Conservation (phyloP, 1,140 invertebrate species). For the Rhyacophila brunnea region DNA sequence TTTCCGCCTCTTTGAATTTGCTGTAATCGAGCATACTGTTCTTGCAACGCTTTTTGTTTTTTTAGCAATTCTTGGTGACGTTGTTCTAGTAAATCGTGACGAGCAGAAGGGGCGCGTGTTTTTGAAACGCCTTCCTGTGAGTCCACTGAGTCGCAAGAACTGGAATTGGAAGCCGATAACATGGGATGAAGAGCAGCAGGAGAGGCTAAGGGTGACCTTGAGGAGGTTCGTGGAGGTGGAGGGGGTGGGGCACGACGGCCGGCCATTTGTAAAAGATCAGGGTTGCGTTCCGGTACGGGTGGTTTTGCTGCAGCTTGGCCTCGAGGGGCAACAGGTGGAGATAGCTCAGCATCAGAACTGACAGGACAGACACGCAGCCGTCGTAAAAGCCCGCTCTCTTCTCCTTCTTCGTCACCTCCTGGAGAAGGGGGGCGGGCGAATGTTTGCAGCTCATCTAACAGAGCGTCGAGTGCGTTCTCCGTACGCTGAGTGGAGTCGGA, state of each 20-base stretch:
- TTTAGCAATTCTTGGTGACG: conserved; percentile 82
- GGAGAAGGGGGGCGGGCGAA: conserved; percentile 65
- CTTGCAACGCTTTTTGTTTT: conserved; percentile 83
- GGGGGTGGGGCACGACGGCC: conserved; percentile 78
- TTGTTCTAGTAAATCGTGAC: conserved; percentile 77
- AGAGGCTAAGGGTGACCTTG: conserved; percentile 77
- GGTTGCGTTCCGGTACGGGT: conserved; percentile 74
- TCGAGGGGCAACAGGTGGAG: conserved; percentile 60
- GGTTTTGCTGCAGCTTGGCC: conserved; percentile 61
- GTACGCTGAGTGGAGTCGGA: conserved; percentile 65
- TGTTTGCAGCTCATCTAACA: conserved; percentile 89
- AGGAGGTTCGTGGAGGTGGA: conserved; percentile 80
- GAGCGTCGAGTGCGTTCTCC: conserved; percentile 93
- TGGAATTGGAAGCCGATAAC: conserved; percentile 60
- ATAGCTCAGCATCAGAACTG: conserved; percentile 60
- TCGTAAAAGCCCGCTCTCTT: conserved; percentile 75
- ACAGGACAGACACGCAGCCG: conserved; percentile 67
- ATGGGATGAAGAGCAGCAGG: conserved; percentile 51
- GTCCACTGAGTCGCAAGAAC: conserved; percentile 75
- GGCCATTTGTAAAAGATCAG: conserved; percentile 65
- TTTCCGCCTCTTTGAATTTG: conserved; percentile 77
- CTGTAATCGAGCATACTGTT: conserved; percentile 84
- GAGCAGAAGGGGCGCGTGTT: conserved; percentile 50
- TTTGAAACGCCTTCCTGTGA: conserved; percentile 64
- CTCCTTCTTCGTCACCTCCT: conserved; percentile 62